phyloP scores from a whole-genome alignment of 2,113 vertebrate species.

The Nipponia nippon region DNA sequence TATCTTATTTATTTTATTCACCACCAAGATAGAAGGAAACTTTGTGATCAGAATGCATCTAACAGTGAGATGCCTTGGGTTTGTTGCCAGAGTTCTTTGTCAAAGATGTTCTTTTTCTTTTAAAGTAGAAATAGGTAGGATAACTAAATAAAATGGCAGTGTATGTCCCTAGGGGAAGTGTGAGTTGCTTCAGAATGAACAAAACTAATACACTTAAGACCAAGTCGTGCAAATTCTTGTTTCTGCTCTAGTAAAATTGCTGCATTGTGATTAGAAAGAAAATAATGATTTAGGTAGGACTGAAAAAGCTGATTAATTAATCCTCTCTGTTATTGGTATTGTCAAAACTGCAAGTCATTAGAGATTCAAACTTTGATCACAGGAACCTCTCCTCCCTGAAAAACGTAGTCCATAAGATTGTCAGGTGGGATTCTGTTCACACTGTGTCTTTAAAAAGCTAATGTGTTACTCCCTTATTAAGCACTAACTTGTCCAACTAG shows the following conservation, averaged over 20 bases:
- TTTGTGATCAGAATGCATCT: background rate
- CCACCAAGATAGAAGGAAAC: background rate
- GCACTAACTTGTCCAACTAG: background rate
- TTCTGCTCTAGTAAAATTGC: slow-evolving; percentile 56
- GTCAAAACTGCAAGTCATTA: slow-evolving; percentile 28
- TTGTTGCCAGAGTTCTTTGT: slow-evolving; percentile 8
- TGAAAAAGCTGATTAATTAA: slow-evolving; percentile 69
- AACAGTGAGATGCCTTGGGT: background rate
- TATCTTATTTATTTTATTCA: background rate
- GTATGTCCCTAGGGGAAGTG: background rate
- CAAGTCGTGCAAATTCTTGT: background rate
- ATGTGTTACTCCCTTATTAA: background rate
- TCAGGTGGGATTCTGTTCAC: background rate
- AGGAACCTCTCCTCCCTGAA: background rate
- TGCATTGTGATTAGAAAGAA: slow-evolving; percentile 58
- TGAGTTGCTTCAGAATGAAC: background rate
- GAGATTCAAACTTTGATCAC: slow-evolving; percentile 49
- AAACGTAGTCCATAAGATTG: background rate
- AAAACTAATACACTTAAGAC: slow-evolving; percentile 12
- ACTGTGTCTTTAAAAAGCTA: slow-evolving; percentile 13
- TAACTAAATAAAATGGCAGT: background rate
- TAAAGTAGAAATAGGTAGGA: background rate
- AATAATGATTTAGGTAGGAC: slow-evolving; percentile 54
- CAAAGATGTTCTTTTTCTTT: slow-evolving; percentile 17
- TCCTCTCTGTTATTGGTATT: slow-evolving; percentile 61